Percentiles rank a stretch among this genome's conserved stretches.
These are phyloP conservation scores for Macrosiphum euphorbiae DNA, from an alignment of 2,888 invertebrate species.

Conservation along the genomic window DNA sequence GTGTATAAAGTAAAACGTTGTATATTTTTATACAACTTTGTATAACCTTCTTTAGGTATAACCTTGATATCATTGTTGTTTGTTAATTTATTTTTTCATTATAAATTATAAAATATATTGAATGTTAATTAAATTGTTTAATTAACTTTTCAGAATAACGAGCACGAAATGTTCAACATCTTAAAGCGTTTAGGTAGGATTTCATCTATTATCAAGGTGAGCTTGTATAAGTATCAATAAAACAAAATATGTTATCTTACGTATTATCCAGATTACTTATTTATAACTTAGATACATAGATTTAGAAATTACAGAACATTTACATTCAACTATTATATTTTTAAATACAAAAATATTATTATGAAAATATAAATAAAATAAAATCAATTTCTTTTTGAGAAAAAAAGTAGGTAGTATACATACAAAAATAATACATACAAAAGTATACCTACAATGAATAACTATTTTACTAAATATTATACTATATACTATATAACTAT, in stretches of 20 bases:
- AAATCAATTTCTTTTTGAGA: neutral
- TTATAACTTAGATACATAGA: neutral
- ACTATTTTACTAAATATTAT: neutral
- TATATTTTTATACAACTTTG: no score
- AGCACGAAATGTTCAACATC: constrained; percentile 44
- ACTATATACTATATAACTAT: no score
- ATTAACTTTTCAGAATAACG: constrained; percentile 42
- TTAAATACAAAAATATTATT: neutral
- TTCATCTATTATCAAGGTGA: constrained; percentile 90
- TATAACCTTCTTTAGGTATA: neutral
- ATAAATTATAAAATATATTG: neutral
- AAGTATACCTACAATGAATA: neutral
- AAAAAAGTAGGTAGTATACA: neutral
- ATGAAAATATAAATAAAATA: neutral
- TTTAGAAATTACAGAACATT: neutral
- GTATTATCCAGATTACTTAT: neutral
- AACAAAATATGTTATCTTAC: neutral
- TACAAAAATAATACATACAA: neutral
- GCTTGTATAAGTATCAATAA: neutral
- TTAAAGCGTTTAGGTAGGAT: constrained; percentile 58
- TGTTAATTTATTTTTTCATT: neutral
- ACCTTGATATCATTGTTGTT: neutral
- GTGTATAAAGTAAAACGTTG: neutral
- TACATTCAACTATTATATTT: neutral
- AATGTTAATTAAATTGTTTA: neutral